phyloP scores from a whole-genome alignment of 2,797 vertebrate genomes.

The Neosalanx taihuensis region DNA sequence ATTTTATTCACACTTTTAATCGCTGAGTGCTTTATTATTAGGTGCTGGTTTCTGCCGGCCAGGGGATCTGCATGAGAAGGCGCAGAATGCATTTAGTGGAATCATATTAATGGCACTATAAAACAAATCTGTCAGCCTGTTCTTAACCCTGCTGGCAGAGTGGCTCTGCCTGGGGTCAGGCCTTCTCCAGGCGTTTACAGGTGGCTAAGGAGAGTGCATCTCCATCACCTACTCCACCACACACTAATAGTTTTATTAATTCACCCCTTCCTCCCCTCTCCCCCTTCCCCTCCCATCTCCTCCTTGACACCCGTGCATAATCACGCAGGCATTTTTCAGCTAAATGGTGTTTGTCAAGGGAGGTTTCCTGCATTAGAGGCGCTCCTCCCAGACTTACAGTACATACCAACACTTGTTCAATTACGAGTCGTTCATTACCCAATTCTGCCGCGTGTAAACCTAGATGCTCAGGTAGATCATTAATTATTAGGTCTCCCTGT shows the following conservation, averaged over 20 bases:
- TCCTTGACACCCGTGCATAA: constrained; percentile 61
- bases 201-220: constrained; percentile 74
- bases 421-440: constrained; percentile 65
- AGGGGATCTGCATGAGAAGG: constrained; percentile 71
- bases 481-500: constrained; percentile 46
- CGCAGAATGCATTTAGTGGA: constrained; percentile 73
- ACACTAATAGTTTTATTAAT: constrained; percentile 75
- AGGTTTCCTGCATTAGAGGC: constrained; percentile 62
- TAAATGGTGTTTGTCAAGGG: constrained; percentile 72
- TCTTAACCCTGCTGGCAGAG: constrained; percentile 74
- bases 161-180: constrained; percentile 57
- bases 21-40: constrained; percentile 83
- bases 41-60: constrained; percentile 72
- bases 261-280: constrained; percentile 51
- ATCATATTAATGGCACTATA: constrained; percentile 77
- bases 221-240: constrained; percentile 68
- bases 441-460: constrained; percentile 49
- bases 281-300: constrained; percentile 6
- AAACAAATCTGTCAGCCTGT: constrained; percentile 76
- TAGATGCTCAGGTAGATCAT: constrained; percentile 54
- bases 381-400: constrained; percentile 51
- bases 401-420: constrained; percentile 64
- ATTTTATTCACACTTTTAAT: constrained; percentile 82
- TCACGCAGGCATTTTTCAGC: constrained; percentile 70
- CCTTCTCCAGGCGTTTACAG: constrained; percentile 69